A percentile compares a stretch with the other conserved stretches of the same genome.
Conservation (phyloP, 2,113 vertebrate genomes). For the Serilophus lunatus region DNA sequence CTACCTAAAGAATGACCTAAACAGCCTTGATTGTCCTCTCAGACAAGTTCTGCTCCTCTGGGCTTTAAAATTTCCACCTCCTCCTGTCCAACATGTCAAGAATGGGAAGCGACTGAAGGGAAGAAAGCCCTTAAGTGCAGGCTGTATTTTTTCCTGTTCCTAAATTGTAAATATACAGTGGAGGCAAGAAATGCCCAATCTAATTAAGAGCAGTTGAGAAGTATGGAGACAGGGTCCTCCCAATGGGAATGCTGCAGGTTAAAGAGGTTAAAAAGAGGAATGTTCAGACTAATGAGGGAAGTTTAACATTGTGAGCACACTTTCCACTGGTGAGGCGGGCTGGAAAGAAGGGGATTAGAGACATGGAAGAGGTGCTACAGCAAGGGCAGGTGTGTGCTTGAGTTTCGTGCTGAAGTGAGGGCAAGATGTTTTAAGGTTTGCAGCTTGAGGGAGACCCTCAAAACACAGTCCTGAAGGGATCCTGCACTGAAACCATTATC, state of each 20-base stretch:
- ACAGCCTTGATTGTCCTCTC: not conserved
- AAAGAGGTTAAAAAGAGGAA: slow-evolving; percentile 73
- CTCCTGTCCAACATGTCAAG: slow-evolving; percentile 32
- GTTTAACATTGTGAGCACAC: not conserved
- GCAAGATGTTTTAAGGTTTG: not conserved
- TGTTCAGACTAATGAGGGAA: slow-evolving; percentile 67
- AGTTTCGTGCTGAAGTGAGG: not conserved
- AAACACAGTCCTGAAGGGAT: not conserved
- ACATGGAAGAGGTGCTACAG: accelerated
- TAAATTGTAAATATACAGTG: slow-evolving; percentile 68
- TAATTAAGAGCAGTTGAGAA: slow-evolving; percentile 69
- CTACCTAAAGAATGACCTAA: not conserved
- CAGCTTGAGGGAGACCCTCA: not conserved
- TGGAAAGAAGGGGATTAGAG: not conserved
- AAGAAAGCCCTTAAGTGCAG: slow-evolving; percentile 42
- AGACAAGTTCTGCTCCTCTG: slow-evolving; percentile 21
- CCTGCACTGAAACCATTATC: not conserved
- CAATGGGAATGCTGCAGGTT: slow-evolving; percentile 66
- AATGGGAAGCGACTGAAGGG: not conserved
- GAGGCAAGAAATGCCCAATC: slow-evolving; percentile 67
- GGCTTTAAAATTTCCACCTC: slow-evolving; percentile 41
- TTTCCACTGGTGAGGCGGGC: slow-evolving; percentile 12
- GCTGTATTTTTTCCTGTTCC: slow-evolving; percentile 55
- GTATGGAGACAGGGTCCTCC: slow-evolving; percentile 66
- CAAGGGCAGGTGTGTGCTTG: slow-evolving; percentile 13